Base-by-base conservation (phyloP, 2,797 vertebrate genomes). In the Poeciliopsis paucimaculata region DNA sequence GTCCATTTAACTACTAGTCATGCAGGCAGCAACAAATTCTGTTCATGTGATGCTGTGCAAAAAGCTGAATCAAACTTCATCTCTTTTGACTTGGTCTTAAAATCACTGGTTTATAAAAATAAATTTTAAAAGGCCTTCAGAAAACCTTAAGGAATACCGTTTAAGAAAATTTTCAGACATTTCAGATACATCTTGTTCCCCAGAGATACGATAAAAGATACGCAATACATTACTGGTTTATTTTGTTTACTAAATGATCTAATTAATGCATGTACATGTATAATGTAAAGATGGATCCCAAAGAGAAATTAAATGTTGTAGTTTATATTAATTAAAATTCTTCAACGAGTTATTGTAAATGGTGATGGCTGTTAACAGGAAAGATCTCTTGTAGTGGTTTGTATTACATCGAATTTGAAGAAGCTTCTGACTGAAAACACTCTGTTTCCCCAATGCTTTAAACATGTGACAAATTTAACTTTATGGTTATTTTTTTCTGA, bases 1-100 rank as follows among this genome's bases (percentile, higher is more conserved):
- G 5, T 51, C 57, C 43, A 49, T n/a, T 82, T 23, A 53, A 76
- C 26, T n/a, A 26, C 39, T 28, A 43, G 10, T n/a, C 26, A 45
- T 71, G 16, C 23, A 68, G 62, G 5, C 20, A n/a, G 23, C 26
- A 83, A 84, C 72, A 72, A 77, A 78, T 41, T 12, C 9, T 73
- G 1, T 5, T 43, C n/a, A 66, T n/a, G 1, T 26, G 43, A 36
- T n/a, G 43, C 5, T 5, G 10, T 70, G 10, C 26, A 70, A 43
- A 70, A 46, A 23, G 43, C 8, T 43, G 10, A n/a, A 70, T 70
- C 41, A 1, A 23, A 5, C 11, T 26, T 70, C 2, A 43, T 45
- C 13, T n/a, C 64, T 39, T 16, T 41, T 4, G 34, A 23, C 34
- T 64, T 57, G 4, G 10, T 57, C 28, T 62, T 62, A 15, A 16